Base-by-base conservation (phyloP, 1,140 invertebrate genomes). In the Lineus longissimus region DNA sequence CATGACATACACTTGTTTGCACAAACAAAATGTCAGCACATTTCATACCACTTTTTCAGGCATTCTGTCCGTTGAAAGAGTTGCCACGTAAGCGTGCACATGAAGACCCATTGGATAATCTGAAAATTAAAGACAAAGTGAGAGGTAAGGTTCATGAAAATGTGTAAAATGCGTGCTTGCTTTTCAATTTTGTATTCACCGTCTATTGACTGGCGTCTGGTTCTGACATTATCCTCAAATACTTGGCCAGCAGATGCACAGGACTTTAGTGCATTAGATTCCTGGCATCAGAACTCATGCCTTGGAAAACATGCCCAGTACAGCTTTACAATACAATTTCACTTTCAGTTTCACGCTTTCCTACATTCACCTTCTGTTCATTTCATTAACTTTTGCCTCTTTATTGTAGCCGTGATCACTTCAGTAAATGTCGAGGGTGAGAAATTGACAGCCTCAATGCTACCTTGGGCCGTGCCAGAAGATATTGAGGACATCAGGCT, bases 71-170 rank as follows among this genome's bases (percentile, higher is more conserved):
- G 27, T 82, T 86, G 25, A 84, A 85, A 60, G 88, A 89, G 82
- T 83, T 88, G 76, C 89, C 91, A 77, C 87, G 87, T 67, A 88
- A 71, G 27, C 86, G 90, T 77, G 89, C 91, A 84, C 90, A 91
- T 84, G 90, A 91, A 82, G 90, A 88, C 77, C 86, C 89, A 9
- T 57, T 74, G n/a, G 70, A 87, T 86, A 78, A 87, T 87, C 81
- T 86, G 85, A 80, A 91, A 89, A 85, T 87, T 87, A 81, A 87
- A 87, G 83, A 92, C 90, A 86, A 80, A 63, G 74, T 81, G 17
- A 66, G 73, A 68, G 72, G 76, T 76, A 65, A 73, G 68, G 51
- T 56, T 56, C 13, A 7, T 30, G 19, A 40, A 6, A 60, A 29
- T 25, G 61, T 30, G 60, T 7, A 65, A 59, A 45, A 59, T 41